Evolutionary conservation across 2,888 invertebrate species (phyloP).

Genomic region (Ormyrus pomaceus): DNA sequence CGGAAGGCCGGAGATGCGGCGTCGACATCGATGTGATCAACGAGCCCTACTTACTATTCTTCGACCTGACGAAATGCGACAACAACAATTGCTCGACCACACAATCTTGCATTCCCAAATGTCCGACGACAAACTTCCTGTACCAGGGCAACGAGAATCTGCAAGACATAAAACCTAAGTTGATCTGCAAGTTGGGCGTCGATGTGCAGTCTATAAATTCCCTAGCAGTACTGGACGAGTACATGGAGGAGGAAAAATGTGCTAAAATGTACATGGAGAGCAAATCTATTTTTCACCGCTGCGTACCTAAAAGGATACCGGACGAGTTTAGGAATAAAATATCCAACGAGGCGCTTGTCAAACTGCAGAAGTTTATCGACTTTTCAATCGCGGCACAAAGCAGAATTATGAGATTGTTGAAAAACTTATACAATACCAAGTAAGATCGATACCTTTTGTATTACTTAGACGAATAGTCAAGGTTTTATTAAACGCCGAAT

Average conservation of each 20-base stretch:
- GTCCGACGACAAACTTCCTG: conserved; percentile 80
- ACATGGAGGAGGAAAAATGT: conserved; percentile 81
- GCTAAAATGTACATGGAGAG: conserved; percentile 84
- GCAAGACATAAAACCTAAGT: conserved; percentile 54
- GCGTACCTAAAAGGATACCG: conserved; percentile 75
- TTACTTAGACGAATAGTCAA: conserved; percentile 9
- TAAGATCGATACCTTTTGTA: conserved; percentile 43
- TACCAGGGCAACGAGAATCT: conserved; percentile 54
- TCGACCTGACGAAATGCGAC: conserved; percentile 79
- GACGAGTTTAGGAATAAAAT: conserved; percentile 60
- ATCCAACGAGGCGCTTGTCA: conserved; percentile 34
- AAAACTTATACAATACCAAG: conserved; percentile 43
- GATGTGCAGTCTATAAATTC: conserved; percentile 71
- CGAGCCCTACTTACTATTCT: conserved; percentile 87
- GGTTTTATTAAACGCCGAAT: neutral
- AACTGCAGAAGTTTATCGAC: conserved; percentile 74
- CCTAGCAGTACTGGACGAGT: conserved; percentile 73
- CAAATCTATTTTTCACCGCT: conserved; percentile 78
- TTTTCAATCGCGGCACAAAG: conserved; percentile 69
- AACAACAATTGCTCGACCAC: conserved; percentile 83
- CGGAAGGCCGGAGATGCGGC: conserved; percentile 87
- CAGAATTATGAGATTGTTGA: conserved; percentile 65
- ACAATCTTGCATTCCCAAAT: conserved; percentile 84
- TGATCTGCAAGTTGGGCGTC: conserved; percentile 81
- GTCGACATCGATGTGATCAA: conserved; percentile 81